Base-by-base conservation (phyloP, 2,888 invertebrate genomes). In the Chymomyza fuscimana region DNA sequence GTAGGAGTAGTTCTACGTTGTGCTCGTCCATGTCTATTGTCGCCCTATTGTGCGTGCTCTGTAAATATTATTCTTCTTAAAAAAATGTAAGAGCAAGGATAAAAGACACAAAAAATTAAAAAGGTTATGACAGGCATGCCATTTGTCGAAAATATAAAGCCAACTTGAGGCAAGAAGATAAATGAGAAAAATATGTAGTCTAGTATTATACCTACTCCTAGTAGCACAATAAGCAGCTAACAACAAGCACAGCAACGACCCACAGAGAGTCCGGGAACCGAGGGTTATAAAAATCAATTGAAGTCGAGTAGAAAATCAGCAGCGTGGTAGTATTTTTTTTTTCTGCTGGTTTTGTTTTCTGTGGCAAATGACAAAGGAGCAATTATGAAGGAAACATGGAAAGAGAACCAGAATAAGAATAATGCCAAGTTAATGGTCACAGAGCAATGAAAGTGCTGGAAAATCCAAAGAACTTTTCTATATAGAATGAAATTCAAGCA, bases 41-140 rank as follows among this genome's bases (percentile, higher is more conserved):
- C 63, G 69, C 62, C 78, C 81, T 77, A 80, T 85, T 84, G 80
- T 87, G 85, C 81, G 86, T 80, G 81, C 77, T 85, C 76, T 80
- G 86, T 86, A 87, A 86, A 86, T 87, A 86, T 86, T 86, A 86
- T 86, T 86, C 79, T 86, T 85, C 87, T 76, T 77, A 72, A 80
- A 85, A 85, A 80, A 81, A 81, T 67, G 76, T 73, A 72, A 73
- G 77, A 71, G 67, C 66, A 72, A 79, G 77, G 54, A 56, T 56
- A 65, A 56, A 40, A 56, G 46, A 80, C 66, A 69, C 25, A 72
- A 72, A 71, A 78, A 81, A 76, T 67, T 78, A 74, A 79, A 75
- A 78, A 79, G 82, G 82, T 86, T 86, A 83, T 83, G 86, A 81
- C 82, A 83, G 78, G 79, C 86, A 77, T 74, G 78, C 84, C 86